Evolutionary conservation across 1,140 invertebrate genomes (phyloP).

Genomic region (Lutraria rhynchaena): DNA sequence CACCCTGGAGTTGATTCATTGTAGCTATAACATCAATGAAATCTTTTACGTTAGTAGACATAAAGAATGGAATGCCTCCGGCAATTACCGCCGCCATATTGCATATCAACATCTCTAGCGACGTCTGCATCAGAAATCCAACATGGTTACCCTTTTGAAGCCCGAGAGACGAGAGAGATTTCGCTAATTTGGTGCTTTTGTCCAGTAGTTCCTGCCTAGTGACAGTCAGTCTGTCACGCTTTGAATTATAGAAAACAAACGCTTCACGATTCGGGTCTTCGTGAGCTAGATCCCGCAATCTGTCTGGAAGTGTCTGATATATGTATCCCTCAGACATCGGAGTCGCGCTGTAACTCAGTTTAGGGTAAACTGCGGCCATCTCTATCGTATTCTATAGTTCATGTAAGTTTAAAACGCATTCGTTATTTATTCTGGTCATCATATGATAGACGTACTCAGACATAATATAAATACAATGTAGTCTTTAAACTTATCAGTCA

Average conservation of each 20-base stretch:
- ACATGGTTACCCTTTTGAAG: slow-evolving; percentile 24
- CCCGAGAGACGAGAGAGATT: slow-evolving; percentile 22
- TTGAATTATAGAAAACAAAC: slow-evolving; percentile 32
- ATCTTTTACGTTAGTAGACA: slow-evolving; percentile 29
- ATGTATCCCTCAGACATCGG: neutral
- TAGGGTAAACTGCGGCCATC: too few relatives aligned
- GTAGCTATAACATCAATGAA: slow-evolving; percentile 31
- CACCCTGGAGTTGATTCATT: slow-evolving; percentile 8
- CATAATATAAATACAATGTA: too few relatives aligned
- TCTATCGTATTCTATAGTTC: too few relatives aligned
- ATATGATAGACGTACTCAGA: too few relatives aligned
- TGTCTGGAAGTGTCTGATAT: slow-evolving; percentile 27
- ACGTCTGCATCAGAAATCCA: slow-evolving; percentile 34
- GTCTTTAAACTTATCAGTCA: too few relatives aligned
- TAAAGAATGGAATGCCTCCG: slow-evolving; percentile 34
- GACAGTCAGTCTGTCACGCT: neutral
- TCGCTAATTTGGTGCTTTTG: neutral
- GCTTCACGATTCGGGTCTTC: slow-evolving; percentile 28
- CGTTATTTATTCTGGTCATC: too few relatives aligned
- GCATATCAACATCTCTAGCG: slow-evolving; percentile 29
- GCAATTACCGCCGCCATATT: slow-evolving; percentile 25
- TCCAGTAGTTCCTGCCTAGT: slow-evolving; percentile 41
- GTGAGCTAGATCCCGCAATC: slow-evolving; percentile 5
- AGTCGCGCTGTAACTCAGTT: slow-evolving; percentile 25
- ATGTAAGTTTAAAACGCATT: too few relatives aligned